Conservation (phyloP, 2,113 vertebrate species). For the Megaleporinus macrocephalus region DNA sequence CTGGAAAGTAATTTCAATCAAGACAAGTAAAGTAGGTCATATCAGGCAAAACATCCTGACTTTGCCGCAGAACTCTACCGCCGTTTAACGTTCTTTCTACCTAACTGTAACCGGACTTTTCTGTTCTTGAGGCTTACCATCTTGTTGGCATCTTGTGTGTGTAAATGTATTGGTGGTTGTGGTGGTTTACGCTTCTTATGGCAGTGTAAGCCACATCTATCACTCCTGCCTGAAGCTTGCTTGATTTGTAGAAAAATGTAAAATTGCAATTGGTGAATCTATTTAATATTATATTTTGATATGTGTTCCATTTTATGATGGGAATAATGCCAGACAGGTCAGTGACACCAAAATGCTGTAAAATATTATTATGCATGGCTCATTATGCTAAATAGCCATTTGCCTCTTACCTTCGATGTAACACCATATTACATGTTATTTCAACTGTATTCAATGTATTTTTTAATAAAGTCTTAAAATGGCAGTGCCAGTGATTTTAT, state of each 20-base stretch:
- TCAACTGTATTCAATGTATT: background rate
- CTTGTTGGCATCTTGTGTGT: background rate
- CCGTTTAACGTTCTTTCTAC: background rate
- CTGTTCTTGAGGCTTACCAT: background rate
- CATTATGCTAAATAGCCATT: too few relatives aligned
- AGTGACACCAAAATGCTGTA: too few relatives aligned
- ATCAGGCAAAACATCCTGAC: background rate
- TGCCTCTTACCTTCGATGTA: too few relatives aligned
- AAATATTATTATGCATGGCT: too few relatives aligned
- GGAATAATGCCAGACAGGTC: too few relatives aligned
- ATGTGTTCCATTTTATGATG: too few relatives aligned
- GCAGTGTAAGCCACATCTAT: background rate
- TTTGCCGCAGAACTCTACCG: background rate
- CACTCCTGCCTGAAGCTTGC: background rate
- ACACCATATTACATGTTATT: too few relatives aligned
- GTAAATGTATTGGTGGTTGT: background rate
- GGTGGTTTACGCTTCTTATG: background rate
- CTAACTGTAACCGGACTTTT: background rate
- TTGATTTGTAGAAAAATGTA: too few relatives aligned
- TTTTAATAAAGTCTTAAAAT: background rate
- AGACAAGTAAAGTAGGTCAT: background rate
- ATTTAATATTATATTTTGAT: too few relatives aligned
- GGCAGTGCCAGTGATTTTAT: too few relatives aligned
- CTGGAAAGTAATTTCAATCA: too few relatives aligned
- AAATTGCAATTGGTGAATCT: too few relatives aligned